A percentile compares a stretch with the other conserved stretches of the same genome.
Evolutionary conservation across 2,888 invertebrate genomes (phyloP).

Genomic region (Diploptera punctata): DNA sequence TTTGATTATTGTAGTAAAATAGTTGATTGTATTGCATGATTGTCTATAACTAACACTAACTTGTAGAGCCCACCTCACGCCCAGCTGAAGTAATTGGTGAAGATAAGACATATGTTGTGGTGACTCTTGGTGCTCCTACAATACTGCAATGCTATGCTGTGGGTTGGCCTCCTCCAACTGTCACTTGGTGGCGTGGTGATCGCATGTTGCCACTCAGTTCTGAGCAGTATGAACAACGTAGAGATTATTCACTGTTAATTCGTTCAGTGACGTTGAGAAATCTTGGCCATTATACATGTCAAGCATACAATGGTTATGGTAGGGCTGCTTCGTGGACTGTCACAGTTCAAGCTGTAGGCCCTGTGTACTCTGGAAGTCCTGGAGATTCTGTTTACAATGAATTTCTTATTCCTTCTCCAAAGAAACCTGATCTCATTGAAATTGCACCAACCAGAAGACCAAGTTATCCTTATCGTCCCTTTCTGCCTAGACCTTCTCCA

Average conservation of each 20-base stretch:
- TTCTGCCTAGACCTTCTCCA: slow-evolving; percentile 39
- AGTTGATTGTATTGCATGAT: slow-evolving; percentile 15
- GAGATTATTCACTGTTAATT: slow-evolving; percentile 78
- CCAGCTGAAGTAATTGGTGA: slow-evolving; percentile 73
- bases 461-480: slow-evolving; percentile 51
- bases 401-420: slow-evolving; percentile 65
- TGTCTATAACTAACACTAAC: slow-evolving; percentile 29
- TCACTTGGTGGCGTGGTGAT: slow-evolving; percentile 85
- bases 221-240: slow-evolving; percentile 71
- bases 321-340: slow-evolving; percentile 80
- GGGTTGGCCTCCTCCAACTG: slow-evolving; percentile 79
- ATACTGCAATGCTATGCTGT: slow-evolving; percentile 80
- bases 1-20: not conserved
- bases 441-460: slow-evolving; percentile 47
- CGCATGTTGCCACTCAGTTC: slow-evolving; percentile 76
- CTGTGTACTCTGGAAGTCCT: slow-evolving; percentile 64
- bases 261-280: slow-evolving; percentile 71
- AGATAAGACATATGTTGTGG: slow-evolving; percentile 67
- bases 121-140: slow-evolving; percentile 73
- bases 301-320: slow-evolving; percentile 84
- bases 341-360: slow-evolving; percentile 73
- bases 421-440: slow-evolving; percentile 47
- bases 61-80: slow-evolving; percentile 59
- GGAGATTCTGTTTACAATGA: slow-evolving; percentile 65
- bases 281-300: slow-evolving; percentile 87